Base-by-base conservation (phyloP, 2,888 invertebrate genomes). In the Sisyra nigra region DNA sequence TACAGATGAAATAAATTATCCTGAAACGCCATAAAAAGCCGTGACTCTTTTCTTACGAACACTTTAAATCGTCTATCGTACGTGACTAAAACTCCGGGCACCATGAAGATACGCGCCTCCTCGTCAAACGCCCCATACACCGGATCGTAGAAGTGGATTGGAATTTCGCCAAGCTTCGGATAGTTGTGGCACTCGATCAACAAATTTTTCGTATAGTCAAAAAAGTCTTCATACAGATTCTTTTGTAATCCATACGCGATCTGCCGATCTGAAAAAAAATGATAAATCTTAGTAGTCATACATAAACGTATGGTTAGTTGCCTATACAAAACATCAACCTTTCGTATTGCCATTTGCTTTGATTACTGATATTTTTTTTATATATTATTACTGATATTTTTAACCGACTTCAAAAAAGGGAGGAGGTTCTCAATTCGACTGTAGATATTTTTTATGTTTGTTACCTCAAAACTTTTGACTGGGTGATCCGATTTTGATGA, bases 41-140 rank as follows among this genome's bases (percentile, higher is more conserved):
- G n/a, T n/a, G n/a, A 13, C 9, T 36, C 24, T 24, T 33, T 15
- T 30, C 10, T 39, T n/a, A n/a, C n/a, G n/a, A n/a, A n/a, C 17
- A 11, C 3, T 11, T 15, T 15, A n/a, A 11, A 15, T 7, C 11
- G 34, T n/a, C 10, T 31, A 41, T 66, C 75, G 76, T 62, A 86
- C 85, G 83, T 79, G 50, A 89, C 68, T 50, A 92, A 72, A 40
- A 87, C 76, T 4, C 85, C 84, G 0, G 91, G 91, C 0, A 84
- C 82, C 71, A 89, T 82, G 58, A 84, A 92, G 46, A 76, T 74
- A 5, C 79, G 74, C 57, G 81, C 84, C 48, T 76, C 77, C 3
- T 80, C 74, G 44, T 81, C 69, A 44, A 64, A 63, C 9, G 61
- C 62, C 2, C 87, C 87, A 55, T 72, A 84, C 35, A 87, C 63